A percentile compares a stretch with the other conserved stretches of the same genome.
phyloP scores from a whole-genome alignment of 2,888 invertebrate species.

The Physocephala rufipes region DNA sequence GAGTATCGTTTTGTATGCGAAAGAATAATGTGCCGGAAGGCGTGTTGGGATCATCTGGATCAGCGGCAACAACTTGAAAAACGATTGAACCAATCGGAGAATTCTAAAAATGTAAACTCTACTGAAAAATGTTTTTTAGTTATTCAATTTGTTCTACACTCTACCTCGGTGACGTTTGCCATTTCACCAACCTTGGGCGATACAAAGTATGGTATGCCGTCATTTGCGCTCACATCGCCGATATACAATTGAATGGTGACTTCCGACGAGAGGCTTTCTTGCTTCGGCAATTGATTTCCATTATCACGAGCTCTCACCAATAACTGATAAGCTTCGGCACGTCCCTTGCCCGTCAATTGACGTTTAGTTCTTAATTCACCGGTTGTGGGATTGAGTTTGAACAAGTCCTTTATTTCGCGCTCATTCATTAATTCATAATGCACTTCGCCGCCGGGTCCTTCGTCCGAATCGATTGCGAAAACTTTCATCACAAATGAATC shows the following conservation, averaged over 20 bases:
- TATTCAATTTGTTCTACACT: not conserved
- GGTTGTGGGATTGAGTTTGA: constrained; percentile 72
- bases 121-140: not conserved
- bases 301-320: constrained; percentile 76
- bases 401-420: constrained; percentile 77
- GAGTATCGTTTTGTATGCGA: constrained; percentile 76
- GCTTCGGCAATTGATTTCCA: constrained; percentile 69
- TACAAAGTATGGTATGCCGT: constrained; percentile 80
- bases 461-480: constrained; percentile 80
- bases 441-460: constrained; percentile 76
- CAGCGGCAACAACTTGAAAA: constrained; percentile 79
- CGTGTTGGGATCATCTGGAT: constrained; percentile 81
- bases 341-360: constrained; percentile 78
- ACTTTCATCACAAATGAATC: constrained; percentile 75
- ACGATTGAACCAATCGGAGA: constrained; percentile 78
- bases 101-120: constrained; percentile 67
- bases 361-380: constrained; percentile 76
- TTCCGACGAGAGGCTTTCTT: constrained; percentile 70
- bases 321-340: constrained; percentile 77
- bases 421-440: constrained; percentile 78
- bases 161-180: constrained; percentile 76
- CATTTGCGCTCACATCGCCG: constrained; percentile 82
- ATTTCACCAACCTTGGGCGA: constrained; percentile 75
- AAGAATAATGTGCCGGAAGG: constrained; percentile 78
- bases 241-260: constrained; percentile 74